These are phyloP conservation scores for Minunthozetes semirufus DNA, from an alignment of 2,888 invertebrate genomes.

Conservation along the genomic window DNA sequence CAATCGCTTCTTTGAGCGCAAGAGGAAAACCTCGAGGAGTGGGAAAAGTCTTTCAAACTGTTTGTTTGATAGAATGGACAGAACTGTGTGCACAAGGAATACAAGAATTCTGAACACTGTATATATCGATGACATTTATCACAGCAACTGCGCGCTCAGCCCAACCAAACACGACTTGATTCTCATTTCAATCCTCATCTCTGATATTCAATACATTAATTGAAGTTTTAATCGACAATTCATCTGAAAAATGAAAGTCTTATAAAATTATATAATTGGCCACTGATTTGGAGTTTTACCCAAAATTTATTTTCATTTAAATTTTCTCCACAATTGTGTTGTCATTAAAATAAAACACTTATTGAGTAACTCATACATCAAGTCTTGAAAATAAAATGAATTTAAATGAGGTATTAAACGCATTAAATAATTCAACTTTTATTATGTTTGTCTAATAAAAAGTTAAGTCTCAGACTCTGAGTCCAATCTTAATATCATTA, in stretches of 20 bases:
- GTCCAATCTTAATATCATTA: too few species aligned
- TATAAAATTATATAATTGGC: background rate
- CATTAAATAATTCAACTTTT: too few species aligned
- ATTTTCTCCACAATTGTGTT: background rate
- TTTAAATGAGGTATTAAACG: too few species aligned
- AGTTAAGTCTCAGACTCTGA: too few species aligned
- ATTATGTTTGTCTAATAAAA: too few species aligned
- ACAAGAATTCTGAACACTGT: background rate
- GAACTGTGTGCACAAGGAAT: background rate
- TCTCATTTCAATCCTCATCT: background rate
- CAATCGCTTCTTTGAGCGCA: too few species aligned
- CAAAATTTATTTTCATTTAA: background rate
- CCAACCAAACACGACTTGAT: background rate
- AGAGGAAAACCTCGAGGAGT: too few species aligned
- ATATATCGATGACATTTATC: background rate
- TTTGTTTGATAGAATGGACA: background rate
- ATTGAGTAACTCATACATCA: too few species aligned
- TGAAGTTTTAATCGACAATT: too few species aligned
- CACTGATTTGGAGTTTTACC: background rate
- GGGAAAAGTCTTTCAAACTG: background rate
- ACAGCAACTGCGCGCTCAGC: conserved; percentile 2
- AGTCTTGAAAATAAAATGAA: too few species aligned
- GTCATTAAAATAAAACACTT: too few species aligned
- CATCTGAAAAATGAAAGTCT: too few species aligned
- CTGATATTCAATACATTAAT: background rate